Conservation (phyloP, 2,888 invertebrate species). For the Agonopterix subpropinquella region DNA sequence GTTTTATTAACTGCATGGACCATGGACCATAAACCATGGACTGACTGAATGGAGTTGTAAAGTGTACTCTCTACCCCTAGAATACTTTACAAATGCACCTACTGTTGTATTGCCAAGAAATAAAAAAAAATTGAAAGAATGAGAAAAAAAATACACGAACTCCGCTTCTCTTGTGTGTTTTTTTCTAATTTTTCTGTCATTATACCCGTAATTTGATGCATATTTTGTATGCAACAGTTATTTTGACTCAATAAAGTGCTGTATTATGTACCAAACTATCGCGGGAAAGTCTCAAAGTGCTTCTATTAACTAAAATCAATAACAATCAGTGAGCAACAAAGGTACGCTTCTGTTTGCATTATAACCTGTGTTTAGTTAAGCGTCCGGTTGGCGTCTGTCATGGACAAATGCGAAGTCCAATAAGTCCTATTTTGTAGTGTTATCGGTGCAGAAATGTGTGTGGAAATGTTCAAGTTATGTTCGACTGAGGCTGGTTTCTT, state of each 20-base stretch:
- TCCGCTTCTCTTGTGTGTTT: slow-evolving; percentile 74
- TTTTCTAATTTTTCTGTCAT: slow-evolving; percentile 75
- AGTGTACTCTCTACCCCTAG: too few relatives aligned
- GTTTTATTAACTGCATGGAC: too few relatives aligned
- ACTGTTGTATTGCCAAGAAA: neutral
- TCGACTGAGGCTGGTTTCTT: slow-evolving; percentile 40
- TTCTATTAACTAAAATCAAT: slow-evolving; percentile 73
- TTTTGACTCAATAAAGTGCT: slow-evolving; percentile 59
- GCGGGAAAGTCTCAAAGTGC: slow-evolving; percentile 59
- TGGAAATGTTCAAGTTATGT: slow-evolving; percentile 24
- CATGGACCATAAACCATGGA: too few relatives aligned
- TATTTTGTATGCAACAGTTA: slow-evolving; percentile 72
- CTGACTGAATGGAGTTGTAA: too few relatives aligned
- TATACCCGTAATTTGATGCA: slow-evolving; percentile 70
- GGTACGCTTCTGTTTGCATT: slow-evolving; percentile 76
- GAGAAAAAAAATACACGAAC: slow-evolving; percentile 64
- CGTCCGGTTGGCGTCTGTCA: slow-evolving; percentile 76
- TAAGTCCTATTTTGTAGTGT: slow-evolving; percentile 36
- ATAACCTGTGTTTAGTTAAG: slow-evolving; percentile 74
- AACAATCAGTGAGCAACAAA: slow-evolving; percentile 74
- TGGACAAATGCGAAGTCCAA: slow-evolving; percentile 45
- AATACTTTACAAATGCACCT: too few relatives aligned
- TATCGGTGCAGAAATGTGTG: slow-evolving; percentile 35
- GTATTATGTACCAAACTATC: slow-evolving; percentile 66
- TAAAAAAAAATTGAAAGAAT: slow-evolving; percentile 38